Evolutionary conservation across 1,140 invertebrate genomes (phyloP), one percentile per base, ranked within the genome.

Genomic region (Helicoverpa armigera): DNA sequence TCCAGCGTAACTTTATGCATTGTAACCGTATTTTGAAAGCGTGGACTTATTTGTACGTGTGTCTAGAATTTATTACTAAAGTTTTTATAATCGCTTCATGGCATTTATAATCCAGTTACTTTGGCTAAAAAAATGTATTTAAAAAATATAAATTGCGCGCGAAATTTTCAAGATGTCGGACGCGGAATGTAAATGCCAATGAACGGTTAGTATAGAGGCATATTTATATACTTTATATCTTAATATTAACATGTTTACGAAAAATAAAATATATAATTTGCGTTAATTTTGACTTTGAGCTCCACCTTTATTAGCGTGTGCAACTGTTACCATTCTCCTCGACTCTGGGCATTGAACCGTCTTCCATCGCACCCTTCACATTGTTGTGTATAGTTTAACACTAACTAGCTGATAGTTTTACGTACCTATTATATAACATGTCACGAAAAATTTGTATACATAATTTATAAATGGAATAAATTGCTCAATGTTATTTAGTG

Each of bases 401-500:
- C 74, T 76, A 77, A 69, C 29, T 60, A 74, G 58, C 65, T 5
- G 23, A 61, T 82, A 63, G 29, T 54, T 65, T 48, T 51, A 53
- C 74, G 60, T 80, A 80, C 58, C 69, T 79, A 79, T 65, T 75
- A 67, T 80, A 65, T 54, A 50, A 56, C 70, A 75, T 56, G 72
- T 56, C 60, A 63, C 61, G 54, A 54, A 80, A 81, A 63, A 65
- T 43, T 56, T 76, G 73, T 76, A 81, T 74, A 70, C 67, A 77
- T 81, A 72, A 58, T 79, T 51, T 82, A 80, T 79, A 58, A 48
- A 76, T 61, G 31, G 69, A 56, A 80, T 63, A 73, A 80, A 76
- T 88, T 89, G 86, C 88, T 89, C 88, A 89, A 89, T 88, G 84
- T 89, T 87, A 82, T 88, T 82, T 89, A 89, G 88, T 89, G 86